Conservation (phyloP, 2,888 invertebrate species). For the Thera obeliscata region DNA sequence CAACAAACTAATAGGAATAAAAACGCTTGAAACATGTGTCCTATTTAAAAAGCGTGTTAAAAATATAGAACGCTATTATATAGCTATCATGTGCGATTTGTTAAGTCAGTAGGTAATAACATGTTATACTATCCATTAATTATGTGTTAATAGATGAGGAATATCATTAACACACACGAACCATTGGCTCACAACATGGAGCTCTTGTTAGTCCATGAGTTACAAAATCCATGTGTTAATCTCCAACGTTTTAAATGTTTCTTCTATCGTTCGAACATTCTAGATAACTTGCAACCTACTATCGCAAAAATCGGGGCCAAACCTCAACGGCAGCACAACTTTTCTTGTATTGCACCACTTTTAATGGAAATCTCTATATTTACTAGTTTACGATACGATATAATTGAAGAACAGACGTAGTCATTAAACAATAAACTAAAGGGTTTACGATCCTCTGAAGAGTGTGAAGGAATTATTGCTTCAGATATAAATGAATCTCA, state of each 20-base stretch:
- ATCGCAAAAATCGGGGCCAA: constrained; percentile 50
- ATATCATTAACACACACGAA: constrained; percentile 27
- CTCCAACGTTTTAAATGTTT: constrained; percentile 13
- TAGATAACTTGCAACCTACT: constrained; percentile 28
- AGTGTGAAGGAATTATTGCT: constrained; percentile 58
- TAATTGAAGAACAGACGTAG: constrained; percentile 67
- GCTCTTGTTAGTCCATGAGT: constrained; percentile 13
- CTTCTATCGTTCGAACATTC: constrained; percentile 14
- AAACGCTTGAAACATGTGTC: neutral
- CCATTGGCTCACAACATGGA: constrained; percentile 16
- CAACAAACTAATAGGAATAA: neutral
- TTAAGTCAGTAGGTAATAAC: neutral
- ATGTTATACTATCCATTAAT: constrained; percentile 9
- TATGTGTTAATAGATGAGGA: constrained; percentile 19
- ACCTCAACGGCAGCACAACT: constrained; percentile 48
- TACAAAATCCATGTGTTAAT: constrained; percentile 21
- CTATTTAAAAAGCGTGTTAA: neutral
- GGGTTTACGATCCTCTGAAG: constrained; percentile 60
- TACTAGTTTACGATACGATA: constrained; percentile 59
- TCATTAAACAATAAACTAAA: constrained; percentile 64
- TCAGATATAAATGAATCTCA: constrained; percentile 56
- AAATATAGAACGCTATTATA: neutral
- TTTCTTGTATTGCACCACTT: constrained; percentile 60
- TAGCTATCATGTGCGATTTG: constrained; percentile 1
- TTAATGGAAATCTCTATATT: constrained; percentile 63